Evolutionary conservation across 2,797 vertebrate genomes (phyloP).

Genomic region (Podarcis siculus): DNA sequence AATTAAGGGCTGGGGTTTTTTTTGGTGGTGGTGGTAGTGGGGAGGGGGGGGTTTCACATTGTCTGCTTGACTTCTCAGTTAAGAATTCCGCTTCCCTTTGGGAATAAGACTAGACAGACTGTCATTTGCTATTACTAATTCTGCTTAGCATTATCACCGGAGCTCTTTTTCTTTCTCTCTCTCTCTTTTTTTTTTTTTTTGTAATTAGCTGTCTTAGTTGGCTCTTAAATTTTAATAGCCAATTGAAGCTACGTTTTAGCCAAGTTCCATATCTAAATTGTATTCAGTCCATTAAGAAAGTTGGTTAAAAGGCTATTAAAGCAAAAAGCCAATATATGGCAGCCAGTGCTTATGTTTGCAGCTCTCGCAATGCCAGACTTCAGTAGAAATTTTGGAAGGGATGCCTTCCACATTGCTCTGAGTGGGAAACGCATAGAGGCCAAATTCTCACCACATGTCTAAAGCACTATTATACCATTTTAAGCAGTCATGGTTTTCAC

Average conservation of each 20-base stretch:
- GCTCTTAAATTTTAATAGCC: slow-evolving; percentile 89
- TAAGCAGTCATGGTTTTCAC: too few species aligned
- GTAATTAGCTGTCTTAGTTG: slow-evolving; percentile 87
- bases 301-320: slow-evolving; percentile 86
- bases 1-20: slow-evolving; percentile 63
- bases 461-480: too few species aligned
- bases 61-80: slow-evolving; percentile 82
- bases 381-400: slow-evolving; percentile 54
- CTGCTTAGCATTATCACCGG: slow-evolving; percentile 81
- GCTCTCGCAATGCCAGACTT: slow-evolving; percentile 56
- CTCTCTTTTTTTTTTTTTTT: slow-evolving; percentile 61
- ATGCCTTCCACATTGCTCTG: slow-evolving; percentile 32
- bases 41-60: slow-evolving; percentile 53
- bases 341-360: slow-evolving; percentile 67
- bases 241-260: slow-evolving; percentile 85
- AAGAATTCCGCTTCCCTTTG: slow-evolving; percentile 79
- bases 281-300: slow-evolving; percentile 86
- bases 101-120: slow-evolving; percentile 84
- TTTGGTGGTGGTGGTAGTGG: background rate
- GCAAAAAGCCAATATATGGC: slow-evolving; percentile 78
- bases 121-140: slow-evolving; percentile 85
- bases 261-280: slow-evolving; percentile 87
- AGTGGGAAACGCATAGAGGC: slow-evolving; percentile 44
- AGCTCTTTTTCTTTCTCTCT: slow-evolving; percentile 41
- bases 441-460: too few species aligned